Evolutionary conservation across 2,113 vertebrate species (phyloP).

Genomic region (Pelobates fuscus): DNA sequence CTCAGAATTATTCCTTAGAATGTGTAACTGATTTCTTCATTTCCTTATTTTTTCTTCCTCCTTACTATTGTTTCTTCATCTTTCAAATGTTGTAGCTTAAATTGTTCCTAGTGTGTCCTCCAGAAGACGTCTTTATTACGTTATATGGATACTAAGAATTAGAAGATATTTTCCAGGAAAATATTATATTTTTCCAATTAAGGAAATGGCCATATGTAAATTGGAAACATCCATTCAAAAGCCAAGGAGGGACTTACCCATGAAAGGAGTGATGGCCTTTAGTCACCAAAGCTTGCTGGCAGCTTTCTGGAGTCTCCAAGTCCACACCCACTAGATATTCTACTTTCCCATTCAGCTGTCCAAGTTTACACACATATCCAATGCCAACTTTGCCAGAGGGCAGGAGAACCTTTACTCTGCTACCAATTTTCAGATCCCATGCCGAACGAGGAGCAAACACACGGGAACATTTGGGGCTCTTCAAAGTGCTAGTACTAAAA

Average conservation of each 20-base stretch:
- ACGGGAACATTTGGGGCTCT: constrained; percentile 35
- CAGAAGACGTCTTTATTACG: no score
- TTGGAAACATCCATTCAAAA: neutral
- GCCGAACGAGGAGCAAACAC: constrained; percentile 73
- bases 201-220: neutral
- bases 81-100: no score
- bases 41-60: no score
- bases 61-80: no score
- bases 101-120: no score
- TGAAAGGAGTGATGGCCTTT: constrained; percentile 67
- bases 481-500: neutral
- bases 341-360: constrained; percentile 64
- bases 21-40: no score
- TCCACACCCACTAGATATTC: constrained; percentile 71
- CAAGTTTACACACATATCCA: constrained; percentile 67
- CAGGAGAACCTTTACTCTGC: constrained; percentile 69
- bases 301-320: constrained; percentile 64
- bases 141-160: no score
- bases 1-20: no score
- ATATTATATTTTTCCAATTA: no score
- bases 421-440: constrained; percentile 71
- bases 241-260: constrained; percentile 62
- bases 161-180: no score
- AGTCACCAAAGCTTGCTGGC: constrained; percentile 57
- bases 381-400: constrained; percentile 69